phyloP scores from a whole-genome alignment of 2,888 invertebrate genomes.

The Hirtodrosophila histrioides region DNA sequence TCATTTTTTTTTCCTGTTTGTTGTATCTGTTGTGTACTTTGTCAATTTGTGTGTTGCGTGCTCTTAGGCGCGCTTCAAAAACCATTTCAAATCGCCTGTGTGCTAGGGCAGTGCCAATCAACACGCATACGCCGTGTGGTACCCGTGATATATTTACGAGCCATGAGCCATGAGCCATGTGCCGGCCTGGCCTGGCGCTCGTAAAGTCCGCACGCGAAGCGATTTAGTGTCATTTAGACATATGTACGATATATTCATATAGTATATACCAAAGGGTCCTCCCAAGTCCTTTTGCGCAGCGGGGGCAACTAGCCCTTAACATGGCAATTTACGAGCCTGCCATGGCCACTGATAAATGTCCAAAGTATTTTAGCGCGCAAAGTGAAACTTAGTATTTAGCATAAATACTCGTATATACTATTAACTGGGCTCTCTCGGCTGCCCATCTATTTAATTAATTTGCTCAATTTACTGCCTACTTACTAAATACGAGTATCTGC shows the following conservation, averaged over 20 bases:
- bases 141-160: constrained; percentile 40
- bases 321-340: constrained; percentile 46
- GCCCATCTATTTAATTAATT: constrained; percentile 20
- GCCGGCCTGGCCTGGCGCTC: constrained; percentile 18
- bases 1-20: constrained; percentile 10
- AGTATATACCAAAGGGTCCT: constrained; percentile 4
- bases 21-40: constrained; percentile 31
- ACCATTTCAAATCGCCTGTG: constrained; percentile 34
- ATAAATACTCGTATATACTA: constrained; percentile 45
- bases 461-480: not conserved
- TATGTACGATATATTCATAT: constrained; percentile 18
- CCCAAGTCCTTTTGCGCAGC: not conserved
- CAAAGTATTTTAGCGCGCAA: constrained; percentile 22
- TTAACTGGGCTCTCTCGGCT: constrained; percentile 13
- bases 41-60: constrained; percentile 56
- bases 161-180: constrained; percentile 2
- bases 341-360: constrained; percentile 25
- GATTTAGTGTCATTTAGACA: constrained; percentile 38
- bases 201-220: constrained; percentile 36
- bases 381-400: constrained; percentile 44
- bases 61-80: constrained; percentile 36
- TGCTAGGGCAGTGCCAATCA: constrained; percentile 55
- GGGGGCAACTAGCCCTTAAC: constrained; percentile 22
- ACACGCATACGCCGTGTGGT: constrained; percentile 64
- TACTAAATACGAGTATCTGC: too few species aligned